phyloP scores from a whole-genome alignment of 2,797 vertebrate species.

The Momotus momota region DNA sequence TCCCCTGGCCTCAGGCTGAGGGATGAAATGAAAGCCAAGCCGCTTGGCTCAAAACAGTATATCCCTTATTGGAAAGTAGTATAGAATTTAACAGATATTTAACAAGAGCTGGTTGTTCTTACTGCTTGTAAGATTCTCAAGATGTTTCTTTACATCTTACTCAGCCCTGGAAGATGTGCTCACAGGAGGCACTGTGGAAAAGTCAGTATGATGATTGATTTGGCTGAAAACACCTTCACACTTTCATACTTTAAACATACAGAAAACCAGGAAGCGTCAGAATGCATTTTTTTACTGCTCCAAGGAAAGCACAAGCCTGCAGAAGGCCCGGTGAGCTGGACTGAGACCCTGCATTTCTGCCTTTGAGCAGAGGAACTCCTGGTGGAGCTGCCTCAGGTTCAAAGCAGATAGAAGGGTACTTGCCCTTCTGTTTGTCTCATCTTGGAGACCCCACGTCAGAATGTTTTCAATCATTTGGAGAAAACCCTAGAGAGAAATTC shows the following conservation, averaged over 20 bases:
- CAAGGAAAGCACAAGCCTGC: neutral
- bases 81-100: neutral
- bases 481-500: neutral
- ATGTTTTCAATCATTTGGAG: neutral
- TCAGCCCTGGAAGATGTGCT: neutral
- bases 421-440: neutral
- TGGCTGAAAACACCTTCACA: neutral
- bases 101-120: neutral
- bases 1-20: slow-evolving; percentile 4
- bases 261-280: too few relatives aligned
- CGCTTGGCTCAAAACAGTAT: neutral
- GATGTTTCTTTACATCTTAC: neutral
- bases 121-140: neutral
- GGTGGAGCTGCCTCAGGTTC: neutral
- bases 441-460: neutral
- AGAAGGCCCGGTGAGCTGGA: neutral
- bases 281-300: neutral
- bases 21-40: slow-evolving; percentile 30
- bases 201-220: neutral
- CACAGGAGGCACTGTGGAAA: neutral
- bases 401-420: neutral
- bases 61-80: neutral
- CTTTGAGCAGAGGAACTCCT: neutral
- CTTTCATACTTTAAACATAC: neutral
- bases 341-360: neutral